Base-by-base conservation (phyloP, 2,113 vertebrate genomes). In the Tiliqua scincoides region DNA sequence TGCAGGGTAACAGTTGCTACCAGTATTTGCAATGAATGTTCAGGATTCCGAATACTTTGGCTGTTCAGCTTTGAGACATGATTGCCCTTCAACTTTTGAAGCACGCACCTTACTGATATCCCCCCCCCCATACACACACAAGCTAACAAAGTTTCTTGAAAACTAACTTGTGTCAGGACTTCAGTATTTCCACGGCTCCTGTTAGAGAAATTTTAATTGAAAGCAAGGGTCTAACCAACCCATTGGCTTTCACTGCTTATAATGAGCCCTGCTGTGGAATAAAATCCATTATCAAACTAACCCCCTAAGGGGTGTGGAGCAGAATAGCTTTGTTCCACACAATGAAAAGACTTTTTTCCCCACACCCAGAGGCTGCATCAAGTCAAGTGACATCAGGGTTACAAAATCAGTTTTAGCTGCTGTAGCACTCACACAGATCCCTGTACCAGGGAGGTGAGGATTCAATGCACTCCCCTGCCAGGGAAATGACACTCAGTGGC, bases 221-320 rank as follows among this genome's bases (percentile, higher is more conserved):
- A 95, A 95, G 92, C 82, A 94, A 92, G 35, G 25, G 65, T 71
- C 81, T 91, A 93, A 93, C 91, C 93, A 92, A 93, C 84, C 88
- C 83, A 78, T 91, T 90, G 91, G 78, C 81, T 95, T 92, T 93
- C 91, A 93, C 88, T 94, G 89, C 92, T 92, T 88, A 91, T 90
- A 95, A 94, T 93, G 89, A 93, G 30, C 86, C 86, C 68, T 79
- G 88, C 68, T 84, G 68, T 84, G 87, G 90, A 91, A 93, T 84
- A 92, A 91, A 94, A 95, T 88, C 89, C 91, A 91, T 94, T 95
- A 91, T 81, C 84, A 93, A 81, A 84, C 89, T 88, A 81, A 15
- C 85, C 62, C 79, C 59, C 20, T 0, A 63, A 83, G 83, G 79
- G 21, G 3, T 32, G 68, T 94, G 86, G 88, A 90, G 82, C 3